Percentiles rank a stretch among this genome's conserved stretches.
phyloP scores from a whole-genome alignment of 1,140 invertebrate species.

The Papilio helenus region DNA sequence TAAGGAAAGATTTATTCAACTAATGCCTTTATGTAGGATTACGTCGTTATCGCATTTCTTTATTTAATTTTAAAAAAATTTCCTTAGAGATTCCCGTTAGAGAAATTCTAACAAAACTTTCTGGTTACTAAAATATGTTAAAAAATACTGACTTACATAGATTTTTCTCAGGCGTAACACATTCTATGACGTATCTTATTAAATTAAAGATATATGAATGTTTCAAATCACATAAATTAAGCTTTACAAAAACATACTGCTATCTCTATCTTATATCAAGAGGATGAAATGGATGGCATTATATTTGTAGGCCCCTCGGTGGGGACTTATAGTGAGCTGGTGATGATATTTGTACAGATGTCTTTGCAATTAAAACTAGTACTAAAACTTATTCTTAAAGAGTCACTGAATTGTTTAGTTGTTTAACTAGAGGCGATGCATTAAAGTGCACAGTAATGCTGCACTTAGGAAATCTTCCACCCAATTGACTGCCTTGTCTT shows the following conservation, averaged over 20 bases:
- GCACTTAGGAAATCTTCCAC: constrained; percentile 18
- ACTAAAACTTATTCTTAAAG: neutral
- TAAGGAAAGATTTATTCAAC: constrained; percentile 14
- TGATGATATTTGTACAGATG: neutral
- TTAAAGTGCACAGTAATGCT: neutral
- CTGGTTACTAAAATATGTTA: neutral
- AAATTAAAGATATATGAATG: neutral
- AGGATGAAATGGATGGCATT: too few relatives aligned
- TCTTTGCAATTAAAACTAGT: neutral
- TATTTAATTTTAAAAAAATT: neutral
- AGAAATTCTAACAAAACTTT: neutral
- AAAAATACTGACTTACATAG: neutral
- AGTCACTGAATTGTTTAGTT: neutral
- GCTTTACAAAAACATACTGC: too few relatives aligned
- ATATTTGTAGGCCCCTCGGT: too few relatives aligned
- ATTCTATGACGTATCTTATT: neutral
- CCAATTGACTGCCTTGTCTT: neutral
- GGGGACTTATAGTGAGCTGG: too few relatives aligned
- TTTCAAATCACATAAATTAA: neutral
- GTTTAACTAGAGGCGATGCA: neutral
- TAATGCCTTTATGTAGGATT: constrained; percentile 22
- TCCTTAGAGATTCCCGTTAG: neutral
- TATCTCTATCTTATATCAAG: too few relatives aligned
- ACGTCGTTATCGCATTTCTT: constrained; percentile 7
- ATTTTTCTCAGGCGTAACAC: neutral